Evolutionary conservation across 2,113 vertebrate species (phyloP), one percentile per base, ranked within the genome.

Genomic region (Pseudonaja textilis): DNA sequence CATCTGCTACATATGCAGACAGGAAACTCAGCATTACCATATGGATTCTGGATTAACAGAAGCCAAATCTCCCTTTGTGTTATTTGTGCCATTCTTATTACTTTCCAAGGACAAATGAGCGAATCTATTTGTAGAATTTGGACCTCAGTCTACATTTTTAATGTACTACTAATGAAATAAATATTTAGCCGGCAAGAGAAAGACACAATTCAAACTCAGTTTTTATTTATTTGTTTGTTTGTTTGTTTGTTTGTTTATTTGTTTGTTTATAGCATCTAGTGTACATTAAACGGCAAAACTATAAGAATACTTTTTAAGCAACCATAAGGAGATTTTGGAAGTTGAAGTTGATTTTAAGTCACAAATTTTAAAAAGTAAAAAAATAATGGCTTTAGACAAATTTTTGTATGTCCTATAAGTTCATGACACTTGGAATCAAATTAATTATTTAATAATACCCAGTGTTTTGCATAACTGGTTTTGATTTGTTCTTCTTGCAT

Each of bases 1-100:
- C 96, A 97, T 97, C 96, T 97, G 96, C 85, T 96, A 93, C 94
- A 95, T 95, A 96, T 95, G 94, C 95, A 96, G 95, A 96, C 96
- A 93, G 90, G 90, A 95, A 96, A 96, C 87, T 93, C 93, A 93
- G 94, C 93, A 95, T 96, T 96, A 94, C 96, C 95, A 96, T 95
- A 96, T 95, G 95, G 95, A 93, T 42, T 95, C 90, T 90, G 96
- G 94, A 95, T 92, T 95, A 94, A 93, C 94, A 88, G 90, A 93
- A 92, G 93, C 95, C 95, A 94, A 52, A 89, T 94, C 91, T 95
- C 94, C 90, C 94, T 93, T 93, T n/a, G 1, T 22, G 50, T 89
- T 89, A 14, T 56, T 0, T 93, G 34, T 25, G 34, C 10, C 93
- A 20, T 88, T 94, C 93, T 93, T 26, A 0, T 0, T 55, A 90